phyloP scores from a whole-genome alignment of 2,797 vertebrate species.

The Poecilia wingei region DNA sequence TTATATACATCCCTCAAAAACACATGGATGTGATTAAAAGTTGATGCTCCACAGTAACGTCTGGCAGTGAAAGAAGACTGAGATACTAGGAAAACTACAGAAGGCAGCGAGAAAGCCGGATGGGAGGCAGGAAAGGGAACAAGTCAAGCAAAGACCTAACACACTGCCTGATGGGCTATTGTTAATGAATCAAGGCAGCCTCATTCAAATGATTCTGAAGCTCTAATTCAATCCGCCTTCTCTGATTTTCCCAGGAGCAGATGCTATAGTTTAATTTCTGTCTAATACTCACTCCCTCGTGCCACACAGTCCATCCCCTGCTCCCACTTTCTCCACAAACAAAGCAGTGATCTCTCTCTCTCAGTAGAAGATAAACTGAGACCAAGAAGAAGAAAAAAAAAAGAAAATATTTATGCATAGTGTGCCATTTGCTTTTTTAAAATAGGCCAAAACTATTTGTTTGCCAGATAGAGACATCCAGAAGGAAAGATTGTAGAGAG shows the following conservation, averaged over 20 bases:
- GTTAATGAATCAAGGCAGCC: slow-evolving; percentile 64
- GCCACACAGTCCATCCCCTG: slow-evolving; percentile 51
- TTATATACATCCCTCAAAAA: slow-evolving; percentile 47
- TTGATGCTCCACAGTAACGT: slow-evolving; percentile 61
- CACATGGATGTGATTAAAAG: slow-evolving; percentile 76
- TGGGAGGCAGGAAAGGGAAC: slow-evolving; percentile 39
- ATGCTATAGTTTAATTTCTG: slow-evolving; percentile 75
- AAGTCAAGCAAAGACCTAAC: slow-evolving; percentile 52
- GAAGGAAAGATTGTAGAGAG: slow-evolving; percentile 23
- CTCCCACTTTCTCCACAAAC: slow-evolving; percentile 47
- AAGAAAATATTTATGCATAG: slow-evolving; percentile 28
- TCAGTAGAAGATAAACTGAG: slow-evolving; percentile 34
- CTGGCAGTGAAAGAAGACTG: slow-evolving; percentile 45
- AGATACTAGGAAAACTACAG: slow-evolving; percentile 36
- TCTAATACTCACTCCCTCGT: slow-evolving; percentile 64
- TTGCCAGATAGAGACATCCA: slow-evolving; percentile 38
- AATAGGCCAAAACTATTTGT: slow-evolving; percentile 41
- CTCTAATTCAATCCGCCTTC: slow-evolving; percentile 76
- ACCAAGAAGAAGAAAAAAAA: slow-evolving; percentile 37
- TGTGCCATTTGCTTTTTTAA: slow-evolving; percentile 47
- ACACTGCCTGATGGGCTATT: slow-evolving; percentile 64
- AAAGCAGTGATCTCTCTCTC: slow-evolving; percentile 42
- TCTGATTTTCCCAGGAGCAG: slow-evolving; percentile 69
- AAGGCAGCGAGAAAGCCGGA: slow-evolving; percentile 17
- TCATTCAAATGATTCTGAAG: slow-evolving; percentile 74